phyloP scores from a whole-genome alignment of 2,888 invertebrate species.

The Mongoloraphidia duomilia region DNA sequence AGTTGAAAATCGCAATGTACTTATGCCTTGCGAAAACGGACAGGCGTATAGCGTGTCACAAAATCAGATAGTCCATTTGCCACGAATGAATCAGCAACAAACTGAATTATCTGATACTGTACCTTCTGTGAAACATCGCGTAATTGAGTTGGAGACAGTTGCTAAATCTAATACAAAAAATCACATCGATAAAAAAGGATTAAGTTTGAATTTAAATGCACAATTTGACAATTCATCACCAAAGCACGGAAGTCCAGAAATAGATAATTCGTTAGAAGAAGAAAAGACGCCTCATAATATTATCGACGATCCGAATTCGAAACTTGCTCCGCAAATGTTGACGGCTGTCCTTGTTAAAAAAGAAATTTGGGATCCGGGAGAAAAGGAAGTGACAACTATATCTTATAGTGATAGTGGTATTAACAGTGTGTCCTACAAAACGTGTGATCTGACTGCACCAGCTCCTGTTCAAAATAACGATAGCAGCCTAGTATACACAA shows the following conservation, averaged over 20 bases:
- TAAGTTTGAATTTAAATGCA: constrained; percentile 39
- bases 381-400: constrained; percentile 21
- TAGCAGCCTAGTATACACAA: constrained; percentile 36
- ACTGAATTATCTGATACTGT: constrained; percentile 22
- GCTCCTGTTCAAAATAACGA: constrained; percentile 17
- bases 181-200: constrained; percentile 21
- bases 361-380: constrained; percentile 56
- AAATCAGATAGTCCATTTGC: constrained; percentile 74
- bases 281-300: constrained; percentile 12
- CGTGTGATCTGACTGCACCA: constrained; percentile 24
- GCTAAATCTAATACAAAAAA: constrained; percentile 25
- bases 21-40: constrained; percentile 76
- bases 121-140: constrained; percentile 52
- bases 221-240: constrained; percentile 36
- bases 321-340: constrained; percentile 21
- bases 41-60: constrained; percentile 81
- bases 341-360: constrained; percentile 32
- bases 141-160: constrained; percentile 55
- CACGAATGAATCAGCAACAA: constrained; percentile 27
- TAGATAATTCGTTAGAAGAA: constrained; percentile 16
- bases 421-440: constrained; percentile 23
- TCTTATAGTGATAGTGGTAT: constrained; percentile 8
- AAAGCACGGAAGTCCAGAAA: constrained; percentile 26
- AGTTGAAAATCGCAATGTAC: constrained; percentile 48
- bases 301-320: constrained; percentile 13